Evolutionary conservation across 2,888 invertebrate genomes (phyloP).

Genomic region (Diarsia mendica): DNA sequence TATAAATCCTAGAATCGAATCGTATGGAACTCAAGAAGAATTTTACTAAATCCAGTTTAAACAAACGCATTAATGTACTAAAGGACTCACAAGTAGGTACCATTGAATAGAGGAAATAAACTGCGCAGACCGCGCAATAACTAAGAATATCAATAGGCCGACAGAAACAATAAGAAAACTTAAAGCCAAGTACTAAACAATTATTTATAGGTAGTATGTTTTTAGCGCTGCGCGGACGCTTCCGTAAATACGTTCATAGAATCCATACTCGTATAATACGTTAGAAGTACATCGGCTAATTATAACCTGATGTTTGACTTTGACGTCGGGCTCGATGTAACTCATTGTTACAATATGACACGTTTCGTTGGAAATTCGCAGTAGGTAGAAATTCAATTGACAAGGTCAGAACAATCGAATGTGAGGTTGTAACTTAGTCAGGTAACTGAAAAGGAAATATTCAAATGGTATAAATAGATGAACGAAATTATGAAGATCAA

Average conservation of each 20-base stretch:
- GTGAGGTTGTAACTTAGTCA: constrained; percentile 53
- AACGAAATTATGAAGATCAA: neutral
- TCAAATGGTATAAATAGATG: neutral
- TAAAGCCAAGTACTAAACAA: constrained; percentile 56
- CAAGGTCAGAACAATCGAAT: constrained; percentile 67
- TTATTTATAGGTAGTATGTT: constrained; percentile 64
- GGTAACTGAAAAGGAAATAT: constrained; percentile 40
- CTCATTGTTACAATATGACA: constrained; percentile 73
- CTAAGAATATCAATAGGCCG: constrained; percentile 47
- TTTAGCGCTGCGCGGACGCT: constrained; percentile 65
- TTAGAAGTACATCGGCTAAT: constrained; percentile 68
- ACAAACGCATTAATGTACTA: constrained; percentile 7
- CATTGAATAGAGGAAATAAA: constrained; percentile 32
- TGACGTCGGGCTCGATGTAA: constrained; percentile 68
- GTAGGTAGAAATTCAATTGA: constrained; percentile 74
- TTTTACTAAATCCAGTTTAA: neutral
- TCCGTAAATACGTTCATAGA: constrained; percentile 66
- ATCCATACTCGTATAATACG: constrained; percentile 55
- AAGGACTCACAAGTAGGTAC: neutral
- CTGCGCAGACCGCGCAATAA: constrained; percentile 24
- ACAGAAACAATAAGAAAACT: constrained; percentile 55
- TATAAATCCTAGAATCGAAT: neutral
- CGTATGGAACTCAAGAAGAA: neutral
- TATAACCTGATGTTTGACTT: constrained; percentile 68
- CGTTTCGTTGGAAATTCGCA: constrained; percentile 71